A percentile compares a stretch with the other conserved stretches of the same genome.
These are phyloP conservation scores for Drosophila demipolita DNA, from an alignment of 2,888 invertebrate species.

Conservation along the genomic window DNA sequence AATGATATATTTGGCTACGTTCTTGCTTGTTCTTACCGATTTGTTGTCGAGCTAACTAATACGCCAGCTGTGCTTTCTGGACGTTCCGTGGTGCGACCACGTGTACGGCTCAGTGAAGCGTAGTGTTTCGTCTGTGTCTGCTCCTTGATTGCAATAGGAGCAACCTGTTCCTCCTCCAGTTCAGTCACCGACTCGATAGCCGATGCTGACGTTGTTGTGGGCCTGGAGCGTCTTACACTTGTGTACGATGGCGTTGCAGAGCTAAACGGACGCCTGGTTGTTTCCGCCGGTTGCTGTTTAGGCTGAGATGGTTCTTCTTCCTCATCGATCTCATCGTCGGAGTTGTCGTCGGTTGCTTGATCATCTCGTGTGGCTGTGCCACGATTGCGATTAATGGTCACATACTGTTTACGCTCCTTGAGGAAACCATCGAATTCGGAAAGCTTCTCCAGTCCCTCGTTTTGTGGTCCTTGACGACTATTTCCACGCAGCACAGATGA, in stretches of 20 bases:
- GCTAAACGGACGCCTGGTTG: conserved; percentile 59
- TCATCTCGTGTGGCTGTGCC: conserved; percentile 81
- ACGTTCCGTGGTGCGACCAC: conserved; percentile 58
- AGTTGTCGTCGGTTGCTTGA: conserved; percentile 25
- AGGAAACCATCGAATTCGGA: conserved; percentile 84
- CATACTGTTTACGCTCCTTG: conserved; percentile 88
- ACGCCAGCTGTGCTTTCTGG: conserved; percentile 37
- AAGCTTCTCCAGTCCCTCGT: conserved; percentile 85
- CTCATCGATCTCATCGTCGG: conserved; percentile 14
- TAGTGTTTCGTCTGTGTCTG: conserved; percentile 67
- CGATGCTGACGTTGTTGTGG: conserved; percentile 80
- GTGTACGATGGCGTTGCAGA: conserved; percentile 88
- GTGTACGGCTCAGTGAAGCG: conserved; percentile 74
- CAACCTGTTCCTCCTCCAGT: conserved; percentile 3
- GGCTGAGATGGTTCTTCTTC: conserved; percentile 33
- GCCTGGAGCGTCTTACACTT: conserved; percentile 89
- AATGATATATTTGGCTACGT: not conserved
- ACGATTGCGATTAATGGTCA: conserved; percentile 88
- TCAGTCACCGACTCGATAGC: conserved; percentile 19
- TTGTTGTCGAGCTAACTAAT: conserved; percentile 60
- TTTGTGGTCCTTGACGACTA: conserved; percentile 87
- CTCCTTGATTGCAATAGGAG: conserved; percentile 18
- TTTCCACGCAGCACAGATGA: conserved; percentile 87
- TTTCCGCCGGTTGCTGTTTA: conserved; percentile 20
- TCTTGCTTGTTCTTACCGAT: conserved; percentile 59